Conservation (phyloP, 2,113 vertebrate species). For the Polypterus bichir region DNA sequence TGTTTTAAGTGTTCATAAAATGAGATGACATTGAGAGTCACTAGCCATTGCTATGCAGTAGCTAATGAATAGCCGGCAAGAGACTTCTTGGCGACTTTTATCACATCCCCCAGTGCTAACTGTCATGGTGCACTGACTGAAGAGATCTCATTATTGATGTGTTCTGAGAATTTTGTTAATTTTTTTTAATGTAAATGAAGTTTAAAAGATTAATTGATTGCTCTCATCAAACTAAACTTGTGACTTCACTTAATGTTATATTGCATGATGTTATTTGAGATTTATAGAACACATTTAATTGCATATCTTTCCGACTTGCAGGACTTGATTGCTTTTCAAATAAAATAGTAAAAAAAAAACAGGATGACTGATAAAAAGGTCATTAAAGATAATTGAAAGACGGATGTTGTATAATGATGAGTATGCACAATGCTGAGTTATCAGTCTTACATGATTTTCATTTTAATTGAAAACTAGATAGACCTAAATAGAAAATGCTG, state of each 20-base stretch:
- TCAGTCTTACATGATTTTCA: slow-evolving; percentile 7
- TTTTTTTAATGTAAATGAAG: neutral
- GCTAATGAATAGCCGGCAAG: neutral
- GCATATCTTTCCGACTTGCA: slow-evolving; percentile 24
- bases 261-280: slow-evolving; percentile 32
- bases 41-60: too few relatives aligned
- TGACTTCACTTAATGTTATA: neutral
- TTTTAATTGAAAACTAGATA: slow-evolving; percentile 4
- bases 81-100: neutral
- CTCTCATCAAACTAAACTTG: neutral
- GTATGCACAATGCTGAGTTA: slow-evolving; percentile 3
- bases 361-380: slow-evolving; percentile 6
- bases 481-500: neutral
- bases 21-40: too few relatives aligned
- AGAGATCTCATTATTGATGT: neutral
- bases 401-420: slow-evolving; percentile 1
- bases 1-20: too few relatives aligned
- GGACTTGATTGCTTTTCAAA: slow-evolving; percentile 1
- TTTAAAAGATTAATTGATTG: neutral
- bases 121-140: neutral
- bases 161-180: neutral
- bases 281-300: slow-evolving; percentile 36
- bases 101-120: neutral
- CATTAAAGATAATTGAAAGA: slow-evolving; percentile 9
- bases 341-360: neutral